These are phyloP conservation scores for Therioaphis trifolii DNA, from an alignment of 2,888 invertebrate species.

Conservation along the genomic window DNA sequence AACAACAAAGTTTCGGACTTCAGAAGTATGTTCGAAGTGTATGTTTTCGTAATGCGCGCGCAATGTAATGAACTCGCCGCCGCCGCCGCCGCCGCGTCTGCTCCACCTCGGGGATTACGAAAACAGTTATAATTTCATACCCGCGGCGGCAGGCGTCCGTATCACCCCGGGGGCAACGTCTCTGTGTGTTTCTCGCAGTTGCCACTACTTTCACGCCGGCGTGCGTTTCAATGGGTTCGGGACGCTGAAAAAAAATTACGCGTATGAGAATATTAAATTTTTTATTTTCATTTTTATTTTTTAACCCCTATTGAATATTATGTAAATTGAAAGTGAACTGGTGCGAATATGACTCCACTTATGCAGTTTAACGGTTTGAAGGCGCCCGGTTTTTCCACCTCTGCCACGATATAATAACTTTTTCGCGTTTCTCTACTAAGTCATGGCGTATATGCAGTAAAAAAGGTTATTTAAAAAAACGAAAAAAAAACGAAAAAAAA, in stretches of 20 bases:
- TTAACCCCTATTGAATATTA: slow-evolving; percentile 38
- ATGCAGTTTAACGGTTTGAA: slow-evolving; percentile 47
- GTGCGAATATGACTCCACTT: slow-evolving; percentile 50
- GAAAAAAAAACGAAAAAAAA: too few relatives aligned
- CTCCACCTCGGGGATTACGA: slow-evolving; percentile 9
- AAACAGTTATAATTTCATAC: slow-evolving; percentile 50
- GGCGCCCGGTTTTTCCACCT: slow-evolving; percentile 31
- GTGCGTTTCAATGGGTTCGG: slow-evolving; percentile 24
- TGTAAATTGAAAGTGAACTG: slow-evolving; percentile 49
- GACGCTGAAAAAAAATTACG: slow-evolving; percentile 14
- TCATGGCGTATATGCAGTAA: background rate
- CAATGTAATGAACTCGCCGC: slow-evolving; percentile 4
- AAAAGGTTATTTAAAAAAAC: too few relatives aligned
- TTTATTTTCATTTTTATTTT: too few relatives aligned
- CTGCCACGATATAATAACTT: slow-evolving; percentile 29
- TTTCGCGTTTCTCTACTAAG: background rate
- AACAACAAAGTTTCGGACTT: slow-evolving; percentile 34
- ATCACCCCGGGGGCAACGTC: too few relatives aligned
- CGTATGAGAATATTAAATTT: slow-evolving; percentile 37
- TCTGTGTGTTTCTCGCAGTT: too few relatives aligned
- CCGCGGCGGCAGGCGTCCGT: too few relatives aligned
- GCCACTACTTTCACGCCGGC: background rate
- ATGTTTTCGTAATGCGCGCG: background rate
- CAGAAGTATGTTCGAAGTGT: background rate
- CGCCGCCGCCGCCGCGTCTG: background rate